These are phyloP conservation scores for Bugulina stolonifera DNA, from an alignment of 2,888 invertebrate species.

Conservation along the genomic window DNA sequence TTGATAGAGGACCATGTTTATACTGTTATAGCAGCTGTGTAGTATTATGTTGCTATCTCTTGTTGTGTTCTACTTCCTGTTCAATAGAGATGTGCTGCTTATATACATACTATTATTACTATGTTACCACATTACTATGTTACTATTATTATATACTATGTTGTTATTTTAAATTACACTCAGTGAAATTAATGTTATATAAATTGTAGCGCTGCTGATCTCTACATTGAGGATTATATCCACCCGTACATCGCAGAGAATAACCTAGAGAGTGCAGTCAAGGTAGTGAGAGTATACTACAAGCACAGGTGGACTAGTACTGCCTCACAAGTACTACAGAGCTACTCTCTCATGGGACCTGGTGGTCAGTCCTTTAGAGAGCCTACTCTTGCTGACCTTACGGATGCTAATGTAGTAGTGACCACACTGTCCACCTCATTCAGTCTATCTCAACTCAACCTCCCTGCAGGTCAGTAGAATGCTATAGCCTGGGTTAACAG, in stretches of 20 bases:
- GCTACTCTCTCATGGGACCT: slow-evolving; percentile 68
- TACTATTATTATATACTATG: no score
- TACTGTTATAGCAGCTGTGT: no score
- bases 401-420: slow-evolving; percentile 67
- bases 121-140: no score
- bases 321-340: slow-evolving; percentile 64
- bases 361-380: slow-evolving; percentile 58
- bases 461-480: slow-evolving; percentile 62
- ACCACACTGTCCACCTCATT: slow-evolving; percentile 74
- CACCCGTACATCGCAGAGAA: slow-evolving; percentile 58
- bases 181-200: no score
- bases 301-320: slow-evolving; percentile 73
- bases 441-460: slow-evolving; percentile 64
- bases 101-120: no score
- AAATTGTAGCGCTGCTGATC: slow-evolving; percentile 66
- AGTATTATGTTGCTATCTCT: no score
- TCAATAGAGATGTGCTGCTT: no score
- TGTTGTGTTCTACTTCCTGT: no score
- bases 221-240: slow-evolving; percentile 77
- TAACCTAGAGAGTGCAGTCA: not conserved
- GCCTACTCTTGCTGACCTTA: slow-evolving; percentile 67
- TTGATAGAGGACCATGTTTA: no score
- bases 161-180: no score
- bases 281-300: slow-evolving; percentile 60
- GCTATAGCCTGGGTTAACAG: no score